Percentiles rank a stretch among this genome's conserved stretches.
Evolutionary conservation across 2,113 vertebrate species (phyloP).

Genomic region (Ia io): DNA sequence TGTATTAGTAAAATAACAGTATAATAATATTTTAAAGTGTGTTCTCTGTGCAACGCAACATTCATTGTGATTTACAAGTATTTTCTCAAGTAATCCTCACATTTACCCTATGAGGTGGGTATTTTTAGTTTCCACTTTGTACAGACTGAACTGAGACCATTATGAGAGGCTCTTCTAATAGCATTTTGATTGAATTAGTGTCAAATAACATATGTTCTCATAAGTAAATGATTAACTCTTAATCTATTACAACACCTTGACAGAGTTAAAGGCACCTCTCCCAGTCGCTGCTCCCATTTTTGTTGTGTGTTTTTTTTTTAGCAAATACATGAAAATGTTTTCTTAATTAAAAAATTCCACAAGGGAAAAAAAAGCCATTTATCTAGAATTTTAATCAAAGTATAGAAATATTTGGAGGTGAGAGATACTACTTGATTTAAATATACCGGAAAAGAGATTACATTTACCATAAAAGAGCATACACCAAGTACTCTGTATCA

Average conservation of each 20-base stretch:
- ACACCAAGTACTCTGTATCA: neutral
- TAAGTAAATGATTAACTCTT: neutral
- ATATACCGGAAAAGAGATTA: neutral
- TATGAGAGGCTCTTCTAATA: neutral
- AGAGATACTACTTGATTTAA: neutral
- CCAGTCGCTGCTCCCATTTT: rapidly evolving
- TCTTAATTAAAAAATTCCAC: neutral
- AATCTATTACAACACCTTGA: neutral
- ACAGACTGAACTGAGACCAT: neutral
- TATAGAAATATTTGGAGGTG: neutral
- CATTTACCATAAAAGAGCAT: neutral
- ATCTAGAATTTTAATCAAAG: neutral
- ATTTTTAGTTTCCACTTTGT: neutral
- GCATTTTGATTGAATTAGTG: neutral
- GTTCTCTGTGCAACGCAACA: neutral
- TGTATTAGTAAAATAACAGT: neutral
- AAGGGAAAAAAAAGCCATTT: neutral
- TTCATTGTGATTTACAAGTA: neutral
- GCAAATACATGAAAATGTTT: neutral
- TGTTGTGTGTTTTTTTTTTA: neutral
- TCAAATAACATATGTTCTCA: neutral
- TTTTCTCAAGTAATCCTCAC: neutral
- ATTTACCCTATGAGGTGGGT: neutral
- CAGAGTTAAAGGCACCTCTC: neutral
- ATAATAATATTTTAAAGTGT: neutral